These are phyloP conservation scores for Microcebus murinus DNA, from an alignment of 2,113 vertebrate genomes.

Conservation along the genomic window DNA sequence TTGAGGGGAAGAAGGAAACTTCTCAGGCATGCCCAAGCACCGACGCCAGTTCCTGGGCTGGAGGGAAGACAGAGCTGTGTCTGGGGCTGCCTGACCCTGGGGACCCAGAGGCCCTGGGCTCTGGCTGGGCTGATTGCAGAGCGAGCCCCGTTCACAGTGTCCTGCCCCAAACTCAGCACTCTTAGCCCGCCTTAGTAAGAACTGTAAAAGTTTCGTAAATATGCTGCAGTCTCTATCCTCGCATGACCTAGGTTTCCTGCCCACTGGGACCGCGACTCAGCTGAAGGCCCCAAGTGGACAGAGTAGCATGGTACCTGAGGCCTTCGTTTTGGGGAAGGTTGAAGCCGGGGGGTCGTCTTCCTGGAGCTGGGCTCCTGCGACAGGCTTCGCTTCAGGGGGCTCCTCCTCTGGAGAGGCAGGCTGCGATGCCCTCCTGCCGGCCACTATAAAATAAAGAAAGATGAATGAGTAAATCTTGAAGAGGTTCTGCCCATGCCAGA, in stretches of 20 bases:
- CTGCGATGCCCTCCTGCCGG: background rate
- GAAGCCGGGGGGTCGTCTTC: accelerated
- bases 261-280: accelerated
- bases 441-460: background rate
- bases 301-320: background rate
- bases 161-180: background rate
- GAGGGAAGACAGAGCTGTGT: background rate
- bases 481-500: background rate
- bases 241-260: background rate
- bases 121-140: background rate
- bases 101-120: background rate
- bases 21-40: background rate
- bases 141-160: no score
- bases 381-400: accelerated
- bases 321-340: background rate
- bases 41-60: accelerated
- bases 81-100: accelerated
- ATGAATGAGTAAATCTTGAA: background rate
- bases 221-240: accelerated
- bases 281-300: accelerated
- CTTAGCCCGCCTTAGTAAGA: background rate
- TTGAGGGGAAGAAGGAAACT: background rate
- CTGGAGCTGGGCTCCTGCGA: accelerated
- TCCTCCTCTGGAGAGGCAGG: background rate
- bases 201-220: no score